Evolutionary conservation across 2,888 invertebrate genomes (phyloP).

Genomic region (Spisula subtruncata): DNA sequence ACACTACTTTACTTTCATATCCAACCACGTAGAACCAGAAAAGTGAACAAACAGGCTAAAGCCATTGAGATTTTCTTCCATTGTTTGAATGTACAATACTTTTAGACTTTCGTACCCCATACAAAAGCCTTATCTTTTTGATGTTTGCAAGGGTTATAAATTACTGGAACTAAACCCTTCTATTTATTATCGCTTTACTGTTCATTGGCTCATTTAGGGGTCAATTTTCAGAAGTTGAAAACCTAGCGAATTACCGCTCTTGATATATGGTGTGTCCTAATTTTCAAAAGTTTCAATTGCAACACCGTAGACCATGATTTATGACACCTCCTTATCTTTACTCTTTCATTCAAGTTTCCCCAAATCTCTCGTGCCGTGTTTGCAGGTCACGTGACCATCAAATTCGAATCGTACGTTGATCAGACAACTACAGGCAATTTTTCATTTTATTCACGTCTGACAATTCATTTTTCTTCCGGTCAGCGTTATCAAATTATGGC

Average conservation of each 20-base stretch:
- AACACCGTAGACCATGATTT: conserved; percentile 36
- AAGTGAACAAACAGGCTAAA: neutral
- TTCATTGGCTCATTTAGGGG: conserved; percentile 17
- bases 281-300: conserved; percentile 29
- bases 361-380: conserved; percentile 37
- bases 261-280: conserved; percentile 30
- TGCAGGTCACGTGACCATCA: conserved; percentile 59
- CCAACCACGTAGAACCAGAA: neutral
- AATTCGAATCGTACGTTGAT: conserved; percentile 65
- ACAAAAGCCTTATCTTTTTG: neutral
- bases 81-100: neutral
- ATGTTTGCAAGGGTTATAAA: conserved; percentile 1
- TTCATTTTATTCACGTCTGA: conserved; percentile 70
- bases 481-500: conserved; percentile 74
- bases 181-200: neutral
- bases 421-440: conserved; percentile 69
- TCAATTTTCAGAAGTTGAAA: conserved; percentile 22
- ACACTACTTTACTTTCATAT: too few species aligned
- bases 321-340: conserved; percentile 24
- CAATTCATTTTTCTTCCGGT: conserved; percentile 72
- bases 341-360: conserved; percentile 33
- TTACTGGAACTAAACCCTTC: conserved; percentile 9
- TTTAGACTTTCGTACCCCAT: conserved; percentile 1
- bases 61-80: neutral
- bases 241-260: conserved; percentile 5